Evolutionary conservation across 2,797 vertebrate species (phyloP).

Genomic region (Momotus momota): DNA sequence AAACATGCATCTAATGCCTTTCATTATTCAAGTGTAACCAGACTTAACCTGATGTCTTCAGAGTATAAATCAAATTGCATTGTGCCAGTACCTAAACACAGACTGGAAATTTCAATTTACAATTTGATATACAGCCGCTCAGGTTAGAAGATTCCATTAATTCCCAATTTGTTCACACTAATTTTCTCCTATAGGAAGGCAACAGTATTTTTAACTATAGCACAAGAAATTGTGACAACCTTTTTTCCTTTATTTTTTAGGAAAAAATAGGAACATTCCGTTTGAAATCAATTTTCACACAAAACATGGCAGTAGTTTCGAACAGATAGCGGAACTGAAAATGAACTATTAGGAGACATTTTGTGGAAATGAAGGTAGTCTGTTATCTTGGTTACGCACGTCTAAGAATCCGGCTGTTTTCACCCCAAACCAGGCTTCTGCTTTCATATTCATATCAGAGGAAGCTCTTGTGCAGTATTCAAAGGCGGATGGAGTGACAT

Average conservation of each 20-base stretch:
- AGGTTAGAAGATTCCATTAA: not conserved
- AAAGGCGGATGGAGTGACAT: not conserved
- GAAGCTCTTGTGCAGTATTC: not conserved
- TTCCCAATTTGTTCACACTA: not conserved
- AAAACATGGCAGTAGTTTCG: not conserved
- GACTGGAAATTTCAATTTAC: slow-evolving; percentile 36
- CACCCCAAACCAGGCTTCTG: not conserved
- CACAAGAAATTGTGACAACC: not conserved
- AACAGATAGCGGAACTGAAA: not conserved
- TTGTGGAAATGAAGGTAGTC: not conserved
- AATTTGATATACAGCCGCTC: not conserved
- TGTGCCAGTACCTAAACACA: slow-evolving; percentile 16
- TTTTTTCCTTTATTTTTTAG: not conserved
- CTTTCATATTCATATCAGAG: not conserved
- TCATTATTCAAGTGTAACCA: slow-evolving; percentile 10
- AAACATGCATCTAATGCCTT: not conserved
- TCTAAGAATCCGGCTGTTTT: not conserved
- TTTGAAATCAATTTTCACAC: not conserved
- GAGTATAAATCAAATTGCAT: slow-evolving; percentile 8
- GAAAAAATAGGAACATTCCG: not conserved
- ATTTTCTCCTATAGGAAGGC: not conserved
- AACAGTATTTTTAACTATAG: not conserved
- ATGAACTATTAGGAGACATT: not conserved
- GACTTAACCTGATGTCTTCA: slow-evolving; percentile 1
- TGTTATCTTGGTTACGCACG: not conserved